Conservation (phyloP, 2,113 vertebrate species). For the Rhinopomastus cyanomelas region DNA sequence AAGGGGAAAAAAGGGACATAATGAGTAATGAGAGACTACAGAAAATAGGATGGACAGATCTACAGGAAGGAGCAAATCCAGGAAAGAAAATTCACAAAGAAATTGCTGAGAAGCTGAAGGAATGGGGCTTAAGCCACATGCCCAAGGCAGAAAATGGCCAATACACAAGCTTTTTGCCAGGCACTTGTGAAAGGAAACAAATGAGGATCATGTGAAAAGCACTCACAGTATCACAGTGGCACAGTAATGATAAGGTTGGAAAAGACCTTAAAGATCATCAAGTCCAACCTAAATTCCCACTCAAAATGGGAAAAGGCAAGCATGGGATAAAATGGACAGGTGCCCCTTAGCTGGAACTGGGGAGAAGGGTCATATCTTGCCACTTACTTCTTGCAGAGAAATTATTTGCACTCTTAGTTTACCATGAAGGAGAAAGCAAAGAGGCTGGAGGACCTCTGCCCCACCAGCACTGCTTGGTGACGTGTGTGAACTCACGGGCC, state of each 20-base stretch:
- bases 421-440: not conserved
- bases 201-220: not conserved
- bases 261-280: too few species aligned
- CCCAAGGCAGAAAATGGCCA: not conserved
- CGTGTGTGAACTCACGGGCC: not conserved
- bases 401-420: not conserved
- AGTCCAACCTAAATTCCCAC: too few species aligned
- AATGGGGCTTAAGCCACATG: not conserved
- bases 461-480: not conserved
- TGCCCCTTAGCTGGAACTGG: not conserved
- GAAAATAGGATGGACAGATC: not conserved
- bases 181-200: not conserved
- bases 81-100: not conserved
- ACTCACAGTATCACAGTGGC: too few species aligned
- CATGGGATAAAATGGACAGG: not conserved
- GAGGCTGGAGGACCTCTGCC: not conserved
- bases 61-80: not conserved
- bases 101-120: not conserved
- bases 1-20: not conserved
- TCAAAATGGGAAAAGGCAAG: not conserved
- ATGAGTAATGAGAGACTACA: not conserved
- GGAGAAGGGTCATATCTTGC: not conserved
- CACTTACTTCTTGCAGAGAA: not conserved
- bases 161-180: not conserved
- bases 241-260: too few species aligned